These are phyloP conservation scores for Rhodeus uyekii DNA, from an alignment of 2,797 vertebrate species.

Conservation along the genomic window DNA sequence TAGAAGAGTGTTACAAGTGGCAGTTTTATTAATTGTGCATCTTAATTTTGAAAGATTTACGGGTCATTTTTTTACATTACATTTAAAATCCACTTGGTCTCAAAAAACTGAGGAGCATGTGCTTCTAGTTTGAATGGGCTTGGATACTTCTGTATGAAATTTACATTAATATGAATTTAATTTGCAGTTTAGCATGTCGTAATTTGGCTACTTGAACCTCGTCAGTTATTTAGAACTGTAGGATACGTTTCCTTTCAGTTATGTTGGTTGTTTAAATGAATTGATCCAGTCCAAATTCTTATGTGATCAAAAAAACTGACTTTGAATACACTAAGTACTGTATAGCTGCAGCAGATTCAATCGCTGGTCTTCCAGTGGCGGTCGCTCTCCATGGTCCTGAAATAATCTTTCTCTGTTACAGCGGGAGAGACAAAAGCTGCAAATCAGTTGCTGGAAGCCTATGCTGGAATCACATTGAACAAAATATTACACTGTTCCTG, in stretches of 20 bases:
- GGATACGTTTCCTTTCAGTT: neutral
- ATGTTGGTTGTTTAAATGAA: neutral
- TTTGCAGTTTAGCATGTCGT: neutral
- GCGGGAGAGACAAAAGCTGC: constrained; percentile 14
- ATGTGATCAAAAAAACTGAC: neutral
- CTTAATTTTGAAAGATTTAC: neutral
- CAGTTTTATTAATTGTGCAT: neutral
- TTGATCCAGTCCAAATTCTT: neutral
- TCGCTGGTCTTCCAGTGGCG: neutral
- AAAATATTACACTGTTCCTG: neutral
- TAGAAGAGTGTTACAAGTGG: neutral
- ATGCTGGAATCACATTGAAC: constrained; percentile 11
- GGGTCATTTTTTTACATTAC: neutral
- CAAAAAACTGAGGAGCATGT: neutral
- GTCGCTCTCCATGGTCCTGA: constrained; percentile 38
- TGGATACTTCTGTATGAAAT: neutral
- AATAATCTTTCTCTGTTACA: constrained; percentile 20
- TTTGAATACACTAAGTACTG: neutral
- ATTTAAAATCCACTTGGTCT: neutral
- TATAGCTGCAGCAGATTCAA: neutral
- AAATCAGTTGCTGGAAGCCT: constrained; percentile 24
- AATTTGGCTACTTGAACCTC: neutral
- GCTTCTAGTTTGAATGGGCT: neutral
- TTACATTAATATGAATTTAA: neutral
- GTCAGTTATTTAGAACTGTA: neutral